Conservation (phyloP, 2,888 invertebrate genomes). For the Phengaris arion region DNA sequence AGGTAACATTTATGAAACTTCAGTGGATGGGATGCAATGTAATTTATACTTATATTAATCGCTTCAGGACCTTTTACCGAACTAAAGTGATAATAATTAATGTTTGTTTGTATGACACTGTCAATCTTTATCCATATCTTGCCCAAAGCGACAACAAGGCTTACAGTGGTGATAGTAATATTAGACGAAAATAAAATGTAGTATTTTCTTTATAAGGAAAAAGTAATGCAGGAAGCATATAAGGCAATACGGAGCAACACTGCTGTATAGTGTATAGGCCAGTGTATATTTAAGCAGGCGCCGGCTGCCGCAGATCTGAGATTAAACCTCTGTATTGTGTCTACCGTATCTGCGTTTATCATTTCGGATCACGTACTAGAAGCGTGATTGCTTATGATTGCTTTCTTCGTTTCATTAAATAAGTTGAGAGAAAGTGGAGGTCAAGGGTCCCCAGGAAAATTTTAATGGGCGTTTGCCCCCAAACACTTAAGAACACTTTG, state of each 20-base stretch:
- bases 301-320: constrained; percentile 33
- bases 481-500: too few species aligned
- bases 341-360: constrained; percentile 44
- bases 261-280: constrained; percentile 13
- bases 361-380: constrained; percentile 56
- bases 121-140: too few species aligned
- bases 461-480: not conserved
- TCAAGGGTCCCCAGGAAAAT: not conserved
- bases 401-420: constrained; percentile 15
- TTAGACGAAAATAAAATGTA: not conserved
- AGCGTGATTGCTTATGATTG: constrained; percentile 50
- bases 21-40: too few species aligned
- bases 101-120: too few species aligned
- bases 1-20: too few species aligned
- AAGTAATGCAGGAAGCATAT: constrained; percentile 1
- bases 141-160: too few species aligned
- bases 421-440: not conserved
- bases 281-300: constrained; percentile 30
- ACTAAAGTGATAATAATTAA: too few species aligned
- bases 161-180: too few species aligned
- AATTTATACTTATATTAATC: too few species aligned
- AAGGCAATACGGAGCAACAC: not conserved
- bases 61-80: too few species aligned
- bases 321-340: constrained; percentile 37
- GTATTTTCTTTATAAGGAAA: constrained; percentile 14